Conservation (phyloP, 2,113 vertebrate genomes). For the Lepus europaeus region DNA sequence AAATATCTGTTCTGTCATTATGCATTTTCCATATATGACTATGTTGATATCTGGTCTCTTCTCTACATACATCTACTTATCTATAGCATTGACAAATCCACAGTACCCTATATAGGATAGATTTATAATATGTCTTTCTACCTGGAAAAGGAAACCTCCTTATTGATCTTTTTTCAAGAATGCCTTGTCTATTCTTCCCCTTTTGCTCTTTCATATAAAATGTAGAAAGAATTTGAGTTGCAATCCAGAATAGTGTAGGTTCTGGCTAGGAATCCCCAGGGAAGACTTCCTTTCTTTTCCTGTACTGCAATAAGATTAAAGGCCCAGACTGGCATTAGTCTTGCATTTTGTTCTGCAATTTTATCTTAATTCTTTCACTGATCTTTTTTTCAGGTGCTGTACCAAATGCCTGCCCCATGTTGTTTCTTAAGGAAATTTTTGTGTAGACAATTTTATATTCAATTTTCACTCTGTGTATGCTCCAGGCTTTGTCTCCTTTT, state of each 20-base stretch:
- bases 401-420: not conserved
- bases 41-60: not conserved
- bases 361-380: not conserved
- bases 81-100: not conserved
- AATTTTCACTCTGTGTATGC: not conserved
- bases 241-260: not conserved
- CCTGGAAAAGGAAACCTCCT: not conserved
- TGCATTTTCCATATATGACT: slow-evolving; percentile 3
- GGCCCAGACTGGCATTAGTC: not conserved
- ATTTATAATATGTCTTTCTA: slow-evolving; percentile 7
- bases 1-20: not conserved
- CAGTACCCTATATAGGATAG: not conserved
- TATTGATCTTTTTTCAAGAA: slow-evolving; percentile 3
- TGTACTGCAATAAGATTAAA: not conserved
- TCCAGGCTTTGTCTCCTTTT: not conserved
- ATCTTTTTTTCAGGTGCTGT: not conserved
- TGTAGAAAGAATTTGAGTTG: slow-evolving; percentile 44
- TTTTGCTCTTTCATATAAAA: not conserved
- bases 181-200: not conserved
- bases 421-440: not conserved
- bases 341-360: not conserved
- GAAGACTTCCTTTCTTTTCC: not conserved
- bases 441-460: not conserved
- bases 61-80: not conserved
- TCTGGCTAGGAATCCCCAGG: not conserved